These are phyloP conservation scores for Dendrophyllia cribrosa DNA, from an alignment of 64 coral and sea anemone species.

Conservation along the genomic window DNA sequence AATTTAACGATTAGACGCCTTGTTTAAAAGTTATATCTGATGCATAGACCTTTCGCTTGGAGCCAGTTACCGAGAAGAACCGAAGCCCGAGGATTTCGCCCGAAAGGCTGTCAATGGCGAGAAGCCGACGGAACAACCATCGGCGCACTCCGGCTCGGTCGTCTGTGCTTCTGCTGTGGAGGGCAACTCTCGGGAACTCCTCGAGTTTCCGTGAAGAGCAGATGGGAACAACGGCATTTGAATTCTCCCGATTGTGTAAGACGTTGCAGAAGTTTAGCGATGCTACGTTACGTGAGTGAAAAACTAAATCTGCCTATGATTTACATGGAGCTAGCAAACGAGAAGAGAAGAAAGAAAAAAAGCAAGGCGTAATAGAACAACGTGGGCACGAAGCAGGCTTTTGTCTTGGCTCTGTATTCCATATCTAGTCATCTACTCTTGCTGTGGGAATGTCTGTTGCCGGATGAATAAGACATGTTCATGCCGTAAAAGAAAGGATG, in stretches of 20 bases:
- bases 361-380: conserved; percentile 46
- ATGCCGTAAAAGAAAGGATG: conserved; percentile 90
- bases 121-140: not conserved
- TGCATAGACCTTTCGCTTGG: too few species aligned
- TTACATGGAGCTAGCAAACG: conserved; percentile 6
- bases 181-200: not conserved
- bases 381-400: not conserved
- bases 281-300: not conserved
- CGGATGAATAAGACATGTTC: conserved; percentile 36
- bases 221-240: not conserved
- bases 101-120: not conserved
- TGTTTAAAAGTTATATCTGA: too few species aligned
- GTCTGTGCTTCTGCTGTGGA: not conserved
- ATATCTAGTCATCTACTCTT: conserved; percentile 94
- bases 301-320: not conserved
- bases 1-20: too few species aligned
- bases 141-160: not conserved
- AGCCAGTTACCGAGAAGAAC: not conserved
- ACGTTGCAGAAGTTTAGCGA: not conserved
- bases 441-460: conserved; percentile 83
- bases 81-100: not conserved
- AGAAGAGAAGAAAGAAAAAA: conserved; percentile 34
- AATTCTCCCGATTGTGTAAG: not conserved
- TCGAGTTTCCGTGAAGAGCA: not conserved
- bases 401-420: not conserved